Percentiles rank a stretch among this genome's conserved stretches.
Conservation (phyloP, 2,888 invertebrate species). For the Eilema caniola region DNA sequence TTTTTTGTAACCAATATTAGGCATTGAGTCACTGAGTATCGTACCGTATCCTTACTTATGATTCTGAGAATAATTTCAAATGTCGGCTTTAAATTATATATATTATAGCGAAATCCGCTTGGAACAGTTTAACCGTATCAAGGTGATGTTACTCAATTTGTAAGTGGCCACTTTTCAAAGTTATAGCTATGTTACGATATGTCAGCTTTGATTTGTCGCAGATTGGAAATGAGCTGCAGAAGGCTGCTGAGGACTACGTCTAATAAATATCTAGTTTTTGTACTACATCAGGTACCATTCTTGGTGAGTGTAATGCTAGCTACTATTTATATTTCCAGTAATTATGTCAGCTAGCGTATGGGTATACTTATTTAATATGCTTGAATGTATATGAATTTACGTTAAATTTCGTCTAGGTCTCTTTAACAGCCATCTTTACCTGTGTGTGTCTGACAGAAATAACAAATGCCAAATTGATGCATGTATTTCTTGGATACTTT, state of each 20-base stretch:
- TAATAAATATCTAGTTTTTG: not conserved
- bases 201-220: not conserved
- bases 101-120: slow-evolving; percentile 7
- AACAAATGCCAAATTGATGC: not conserved
- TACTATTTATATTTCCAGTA: not conserved
- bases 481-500: not conserved
- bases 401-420: not conserved
- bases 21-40: not conserved
- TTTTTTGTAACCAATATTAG: slow-evolving; percentile 1
- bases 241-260: not conserved
- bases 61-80: not conserved
- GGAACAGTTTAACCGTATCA: slow-evolving; percentile 9
- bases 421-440: too few species aligned
- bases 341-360: not conserved
- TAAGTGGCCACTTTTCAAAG: not conserved
- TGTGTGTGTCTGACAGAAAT: not conserved
- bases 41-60: not conserved
- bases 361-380: not conserved
- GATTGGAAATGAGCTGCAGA: not conserved
- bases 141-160: slow-evolving; percentile 7
- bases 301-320: not conserved
- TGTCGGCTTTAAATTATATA: not conserved
- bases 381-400: slow-evolving; percentile 2
- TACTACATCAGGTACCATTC: not conserved
- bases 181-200: not conserved